Conservation (phyloP, 2,888 invertebrate genomes). For the Phalangium opilio region DNA sequence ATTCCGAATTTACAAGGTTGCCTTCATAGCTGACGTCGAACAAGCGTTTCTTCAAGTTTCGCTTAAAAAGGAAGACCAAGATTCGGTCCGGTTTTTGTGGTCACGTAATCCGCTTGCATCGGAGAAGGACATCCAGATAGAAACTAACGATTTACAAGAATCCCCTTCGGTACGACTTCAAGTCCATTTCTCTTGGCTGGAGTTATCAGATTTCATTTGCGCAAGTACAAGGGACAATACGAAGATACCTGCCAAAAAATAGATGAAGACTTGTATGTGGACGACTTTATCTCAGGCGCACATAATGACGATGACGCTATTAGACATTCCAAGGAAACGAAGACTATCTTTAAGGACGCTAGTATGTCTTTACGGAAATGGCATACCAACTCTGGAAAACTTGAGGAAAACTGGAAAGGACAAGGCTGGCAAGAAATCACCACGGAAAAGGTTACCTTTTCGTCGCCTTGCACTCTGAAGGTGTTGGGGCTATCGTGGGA, state of each 20-base stretch:
- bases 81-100: slow-evolving; percentile 7
- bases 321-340: background rate
- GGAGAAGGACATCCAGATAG: background rate
- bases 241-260: background rate
- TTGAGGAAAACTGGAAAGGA: background rate
- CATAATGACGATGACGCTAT: background rate
- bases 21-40: slow-evolving; percentile 9
- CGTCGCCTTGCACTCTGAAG: background rate
- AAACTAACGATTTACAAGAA: background rate
- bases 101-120: background rate
- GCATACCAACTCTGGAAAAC: background rate
- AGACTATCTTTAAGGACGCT: background rate
- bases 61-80: slow-evolving; percentile 4
- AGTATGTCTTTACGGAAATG: slow-evolving; percentile 3
- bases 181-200: slow-evolving; percentile 2
- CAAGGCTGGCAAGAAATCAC: background rate
- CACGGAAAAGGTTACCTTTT: background rate
- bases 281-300: slow-evolving; percentile 1
- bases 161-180: background rate
- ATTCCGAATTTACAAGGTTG: slow-evolving; percentile 13
- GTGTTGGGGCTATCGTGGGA: slow-evolving; percentile 2
- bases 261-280: background rate
- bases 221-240: background rate
- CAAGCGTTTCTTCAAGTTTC: slow-evolving; percentile 9
- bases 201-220: slow-evolving; percentile 1